A percentile compares a stretch with the other conserved stretches of the same genome.
Evolutionary conservation across 2,797 vertebrate genomes (phyloP).

Genomic region (Danio choprae): DNA sequence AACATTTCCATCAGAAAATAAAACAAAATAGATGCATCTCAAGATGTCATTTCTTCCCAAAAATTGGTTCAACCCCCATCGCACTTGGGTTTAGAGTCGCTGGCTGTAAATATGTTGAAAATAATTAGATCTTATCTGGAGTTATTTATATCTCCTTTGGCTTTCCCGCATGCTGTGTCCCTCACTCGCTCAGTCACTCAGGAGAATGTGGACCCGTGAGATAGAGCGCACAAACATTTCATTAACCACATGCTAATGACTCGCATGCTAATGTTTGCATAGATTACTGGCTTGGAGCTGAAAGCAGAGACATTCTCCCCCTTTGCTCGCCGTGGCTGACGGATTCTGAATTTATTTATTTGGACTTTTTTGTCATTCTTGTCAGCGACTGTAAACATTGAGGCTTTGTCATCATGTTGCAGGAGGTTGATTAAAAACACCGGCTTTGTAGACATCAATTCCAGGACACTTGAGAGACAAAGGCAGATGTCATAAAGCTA

Average conservation of each 20-base stretch:
- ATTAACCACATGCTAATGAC: slow-evolving; percentile 74
- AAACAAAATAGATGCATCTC: slow-evolving; percentile 31
- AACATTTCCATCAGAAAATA: slow-evolving; percentile 23
- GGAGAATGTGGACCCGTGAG: slow-evolving; percentile 71
- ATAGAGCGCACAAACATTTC: slow-evolving; percentile 70
- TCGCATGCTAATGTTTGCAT: slow-evolving; percentile 75
- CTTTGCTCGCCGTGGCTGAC: slow-evolving; percentile 32
- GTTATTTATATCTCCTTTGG: slow-evolving; percentile 75
- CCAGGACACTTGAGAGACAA: slow-evolving; percentile 3
- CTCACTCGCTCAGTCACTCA: slow-evolving; percentile 69
- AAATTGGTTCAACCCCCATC: slow-evolving; percentile 64
- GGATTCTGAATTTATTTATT: slow-evolving; percentile 52
- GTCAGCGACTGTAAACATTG: slow-evolving; percentile 33
- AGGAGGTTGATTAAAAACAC: slow-evolving; percentile 44
- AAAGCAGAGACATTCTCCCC: slow-evolving; percentile 32
- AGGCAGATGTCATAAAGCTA: not conserved
- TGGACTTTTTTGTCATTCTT: slow-evolving; percentile 35
- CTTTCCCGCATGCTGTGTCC: slow-evolving; percentile 70
- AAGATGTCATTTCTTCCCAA: slow-evolving; percentile 18
- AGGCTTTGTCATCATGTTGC: slow-evolving; percentile 29
- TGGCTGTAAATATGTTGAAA: slow-evolving; percentile 61
- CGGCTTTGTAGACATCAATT: slow-evolving; percentile 13
- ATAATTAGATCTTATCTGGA: slow-evolving; percentile 78
- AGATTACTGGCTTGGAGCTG: slow-evolving; percentile 51
- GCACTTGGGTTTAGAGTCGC: slow-evolving; percentile 60